Conservation (phyloP, 2,888 invertebrate species). For the Litoditis marina region DNA sequence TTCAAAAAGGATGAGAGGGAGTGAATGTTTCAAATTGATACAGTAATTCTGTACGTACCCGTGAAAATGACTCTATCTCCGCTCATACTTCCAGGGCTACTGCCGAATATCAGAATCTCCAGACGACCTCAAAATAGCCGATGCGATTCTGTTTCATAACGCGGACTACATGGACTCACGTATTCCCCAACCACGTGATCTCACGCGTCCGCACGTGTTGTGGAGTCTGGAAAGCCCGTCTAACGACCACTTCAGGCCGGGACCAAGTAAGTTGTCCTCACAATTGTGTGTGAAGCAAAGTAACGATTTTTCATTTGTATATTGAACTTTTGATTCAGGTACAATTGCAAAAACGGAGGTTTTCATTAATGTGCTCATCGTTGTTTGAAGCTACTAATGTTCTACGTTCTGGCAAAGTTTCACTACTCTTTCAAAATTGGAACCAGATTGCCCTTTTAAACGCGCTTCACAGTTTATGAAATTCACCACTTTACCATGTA, state of each 20-base stretch:
- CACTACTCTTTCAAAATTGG: too few relatives aligned
- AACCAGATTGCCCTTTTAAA: too few relatives aligned
- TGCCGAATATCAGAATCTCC: constrained; percentile 26
- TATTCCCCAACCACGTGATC: constrained; percentile 16
- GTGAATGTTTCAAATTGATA: neutral
- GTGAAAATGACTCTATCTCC: neutral
- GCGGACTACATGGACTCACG: constrained; percentile 25
- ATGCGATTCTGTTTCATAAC: constrained; percentile 42
- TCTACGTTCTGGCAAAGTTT: too few relatives aligned
- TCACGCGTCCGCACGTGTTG: constrained; percentile 27
- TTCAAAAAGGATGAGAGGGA: too few relatives aligned
- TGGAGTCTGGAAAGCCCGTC: constrained; percentile 42
- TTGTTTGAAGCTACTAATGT: too few relatives aligned
- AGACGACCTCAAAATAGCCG: constrained; percentile 23
- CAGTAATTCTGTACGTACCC: neutral
- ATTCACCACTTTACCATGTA: too few relatives aligned
- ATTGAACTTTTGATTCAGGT: too few relatives aligned
- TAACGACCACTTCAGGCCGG: constrained; percentile 35
- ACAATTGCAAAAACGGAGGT: too few relatives aligned
- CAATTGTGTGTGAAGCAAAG: too few relatives aligned
- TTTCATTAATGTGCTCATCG: too few relatives aligned
- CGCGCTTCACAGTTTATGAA: too few relatives aligned
- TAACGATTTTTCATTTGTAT: neutral
- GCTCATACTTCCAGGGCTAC: constrained; percentile 17
- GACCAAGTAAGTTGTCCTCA: constrained; percentile 19